phyloP scores from a whole-genome alignment of 2,797 vertebrate genomes.

The Rhodeus uyekii region DNA sequence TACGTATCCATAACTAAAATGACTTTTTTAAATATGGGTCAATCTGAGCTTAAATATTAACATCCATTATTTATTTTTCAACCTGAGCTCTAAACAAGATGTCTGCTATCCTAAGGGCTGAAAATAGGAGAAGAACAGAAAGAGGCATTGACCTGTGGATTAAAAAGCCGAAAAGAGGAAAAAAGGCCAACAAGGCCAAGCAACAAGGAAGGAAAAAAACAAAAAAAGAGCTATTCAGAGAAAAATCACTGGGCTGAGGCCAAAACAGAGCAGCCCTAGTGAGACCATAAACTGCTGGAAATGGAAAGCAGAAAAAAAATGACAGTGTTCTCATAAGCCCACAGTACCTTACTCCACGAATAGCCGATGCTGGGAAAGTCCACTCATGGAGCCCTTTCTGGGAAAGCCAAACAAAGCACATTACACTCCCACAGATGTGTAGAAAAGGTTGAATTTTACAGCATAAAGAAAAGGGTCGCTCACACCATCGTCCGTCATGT shows the following conservation, averaged over 20 bases:
- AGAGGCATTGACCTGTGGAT: constrained; percentile 20
- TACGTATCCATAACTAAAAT: not conserved
- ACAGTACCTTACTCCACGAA: constrained; percentile 86
- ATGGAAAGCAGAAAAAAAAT: constrained; percentile 10
- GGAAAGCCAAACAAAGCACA: constrained; percentile 34
- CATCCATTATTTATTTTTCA: not conserved
- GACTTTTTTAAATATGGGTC: not conserved
- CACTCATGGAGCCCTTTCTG: constrained; percentile 85
- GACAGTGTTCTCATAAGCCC: not conserved
- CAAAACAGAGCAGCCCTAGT: not conserved
- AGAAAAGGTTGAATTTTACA: not conserved
- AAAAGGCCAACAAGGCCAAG: constrained; percentile 33
- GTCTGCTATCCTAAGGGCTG: not conserved
- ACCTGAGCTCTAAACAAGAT: constrained; percentile 27
- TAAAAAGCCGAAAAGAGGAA: constrained; percentile 25
- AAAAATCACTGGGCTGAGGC: not conserved
- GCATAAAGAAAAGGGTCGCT: not conserved
- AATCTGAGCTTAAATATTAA: constrained; percentile 9
- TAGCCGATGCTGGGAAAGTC: constrained; percentile 81
- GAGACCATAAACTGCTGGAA: constrained; percentile 14
- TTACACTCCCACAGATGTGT: constrained; percentile 5
- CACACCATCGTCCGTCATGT: not conserved
- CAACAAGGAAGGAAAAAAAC: constrained; percentile 33
- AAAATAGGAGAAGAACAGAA: constrained; percentile 46
- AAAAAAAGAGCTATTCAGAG: constrained; percentile 17